These are phyloP conservation scores for Dolichallabes microphthalmus DNA, from an alignment of 2,113 vertebrate species.

Conservation along the genomic window DNA sequence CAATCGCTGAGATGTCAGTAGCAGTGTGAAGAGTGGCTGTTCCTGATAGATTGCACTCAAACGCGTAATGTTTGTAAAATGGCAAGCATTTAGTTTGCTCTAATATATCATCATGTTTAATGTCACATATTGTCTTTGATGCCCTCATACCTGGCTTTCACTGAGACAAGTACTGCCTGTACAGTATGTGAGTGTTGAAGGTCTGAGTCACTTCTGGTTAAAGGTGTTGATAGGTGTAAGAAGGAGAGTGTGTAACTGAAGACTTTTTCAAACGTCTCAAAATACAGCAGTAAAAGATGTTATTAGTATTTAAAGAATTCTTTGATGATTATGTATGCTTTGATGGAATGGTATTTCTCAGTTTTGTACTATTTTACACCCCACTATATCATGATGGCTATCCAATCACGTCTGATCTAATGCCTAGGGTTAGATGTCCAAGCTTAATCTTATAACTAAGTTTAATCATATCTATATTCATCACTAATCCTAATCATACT, in stretches of 20 bases:
- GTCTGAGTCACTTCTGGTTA: no score
- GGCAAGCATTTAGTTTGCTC: not conserved
- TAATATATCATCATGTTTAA: not conserved
- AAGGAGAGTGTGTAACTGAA: not conserved
- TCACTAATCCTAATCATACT: no score
- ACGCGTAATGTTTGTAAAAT: not conserved
- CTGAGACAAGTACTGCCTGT: not conserved
- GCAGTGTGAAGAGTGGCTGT: not conserved
- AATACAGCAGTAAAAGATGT: not conserved
- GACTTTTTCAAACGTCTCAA: not conserved
- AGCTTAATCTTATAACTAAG: no score
- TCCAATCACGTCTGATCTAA: no score
- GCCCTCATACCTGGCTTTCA: slow-evolving; percentile 9
- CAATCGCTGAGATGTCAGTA: not conserved
- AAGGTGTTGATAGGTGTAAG: not conserved
- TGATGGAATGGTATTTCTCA: no score
- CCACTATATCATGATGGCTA: no score
- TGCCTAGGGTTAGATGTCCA: no score
- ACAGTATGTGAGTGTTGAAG: not conserved
- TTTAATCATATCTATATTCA: no score
- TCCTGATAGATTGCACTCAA: slow-evolving; percentile 9
- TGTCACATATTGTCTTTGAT: not conserved
- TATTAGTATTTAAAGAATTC: not conserved
- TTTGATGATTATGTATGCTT: not conserved
- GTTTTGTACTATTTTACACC: no score